phyloP scores from a whole-genome alignment of 2,888 invertebrate species.

The Leptothorax acervorum region DNA sequence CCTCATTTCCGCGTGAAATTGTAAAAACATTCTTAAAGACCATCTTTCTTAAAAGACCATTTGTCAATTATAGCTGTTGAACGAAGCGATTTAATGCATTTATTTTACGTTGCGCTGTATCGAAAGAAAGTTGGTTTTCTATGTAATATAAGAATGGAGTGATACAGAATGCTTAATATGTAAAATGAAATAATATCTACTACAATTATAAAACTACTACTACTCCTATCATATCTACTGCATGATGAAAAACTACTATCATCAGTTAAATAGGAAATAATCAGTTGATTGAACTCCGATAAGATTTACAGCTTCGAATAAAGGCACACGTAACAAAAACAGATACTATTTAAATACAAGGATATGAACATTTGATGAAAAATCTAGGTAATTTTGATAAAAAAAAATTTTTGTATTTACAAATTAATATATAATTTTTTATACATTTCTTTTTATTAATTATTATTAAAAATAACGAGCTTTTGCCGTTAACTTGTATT shows the following conservation, averaged over 20 bases:
- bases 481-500: neutral
- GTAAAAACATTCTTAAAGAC: neutral
- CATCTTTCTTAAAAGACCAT: neutral
- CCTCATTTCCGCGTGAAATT: neutral
- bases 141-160: neutral
- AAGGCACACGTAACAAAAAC: neutral
- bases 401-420: neutral
- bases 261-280: neutral
- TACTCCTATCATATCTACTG: neutral
- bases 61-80: neutral
- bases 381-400: neutral
- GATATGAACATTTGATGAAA: neutral
- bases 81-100: neutral
- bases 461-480: neutral
- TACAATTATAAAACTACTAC: neutral
- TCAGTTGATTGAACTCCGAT: neutral
- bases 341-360: neutral
- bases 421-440: neutral
- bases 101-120: neutral
- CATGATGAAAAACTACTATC: neutral
- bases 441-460: neutral
- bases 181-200: conserved; percentile 11
- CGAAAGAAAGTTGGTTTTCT: neutral
- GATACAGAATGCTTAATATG: neutral
- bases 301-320: neutral